Evolutionary conservation across 2,113 vertebrate genomes (phyloP).

Genomic region (Hyperoodon ampullatus): DNA sequence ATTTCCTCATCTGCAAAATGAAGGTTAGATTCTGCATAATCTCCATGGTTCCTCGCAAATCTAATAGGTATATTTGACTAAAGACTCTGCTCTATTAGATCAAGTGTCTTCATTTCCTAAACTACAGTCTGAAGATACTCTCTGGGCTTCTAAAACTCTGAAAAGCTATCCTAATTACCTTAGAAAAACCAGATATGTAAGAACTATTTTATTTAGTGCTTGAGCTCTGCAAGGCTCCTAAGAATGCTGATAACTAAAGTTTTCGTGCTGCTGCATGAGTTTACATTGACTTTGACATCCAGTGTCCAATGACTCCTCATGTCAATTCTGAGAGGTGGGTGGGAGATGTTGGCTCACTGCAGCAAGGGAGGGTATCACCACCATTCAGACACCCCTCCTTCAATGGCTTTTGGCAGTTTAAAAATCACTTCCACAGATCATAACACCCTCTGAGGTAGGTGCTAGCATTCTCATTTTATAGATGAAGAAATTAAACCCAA

Average conservation of each 20-base stretch:
- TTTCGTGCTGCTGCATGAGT: not conserved
- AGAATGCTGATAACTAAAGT: not conserved
- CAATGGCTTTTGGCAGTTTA: not conserved
- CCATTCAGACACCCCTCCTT: not conserved
- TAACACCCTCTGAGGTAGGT: not conserved
- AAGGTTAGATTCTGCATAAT: not conserved
- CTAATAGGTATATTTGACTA: not conserved
- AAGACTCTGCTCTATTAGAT: not conserved
- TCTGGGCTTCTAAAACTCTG: not conserved
- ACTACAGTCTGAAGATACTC: not conserved
- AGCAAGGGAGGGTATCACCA: fast-evolving
- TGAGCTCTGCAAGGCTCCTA: not conserved
- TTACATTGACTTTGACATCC: no score
- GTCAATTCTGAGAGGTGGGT: not conserved
- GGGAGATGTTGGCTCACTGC: not conserved
- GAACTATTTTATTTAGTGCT: not conserved
- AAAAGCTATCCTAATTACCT: not conserved
- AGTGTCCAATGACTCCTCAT: not conserved
- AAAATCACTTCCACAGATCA: not conserved
- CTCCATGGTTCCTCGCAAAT: not conserved
- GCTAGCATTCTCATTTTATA: not conserved
- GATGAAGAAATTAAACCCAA: not conserved
- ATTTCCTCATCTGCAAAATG: not conserved
- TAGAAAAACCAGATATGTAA: not conserved
- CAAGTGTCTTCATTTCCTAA: not conserved